phyloP scores from a whole-genome alignment of 2,888 invertebrate species.

The Catocala sponsa region DNA sequence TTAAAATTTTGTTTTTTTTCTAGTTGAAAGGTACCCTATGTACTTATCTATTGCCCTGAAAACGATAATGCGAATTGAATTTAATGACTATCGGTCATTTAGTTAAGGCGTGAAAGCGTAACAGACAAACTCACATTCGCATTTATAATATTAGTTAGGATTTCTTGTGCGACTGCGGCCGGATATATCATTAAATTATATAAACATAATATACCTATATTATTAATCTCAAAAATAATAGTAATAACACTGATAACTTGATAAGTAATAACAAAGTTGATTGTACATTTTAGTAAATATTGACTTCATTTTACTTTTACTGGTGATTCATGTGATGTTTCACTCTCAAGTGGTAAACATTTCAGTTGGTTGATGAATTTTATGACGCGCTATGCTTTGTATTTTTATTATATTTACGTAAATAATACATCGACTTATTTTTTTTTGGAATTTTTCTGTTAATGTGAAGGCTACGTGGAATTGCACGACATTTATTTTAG shows the following conservation, averaged over 20 bases:
- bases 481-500: too few species aligned
- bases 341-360: conserved; percentile 36
- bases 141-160: too few species aligned
- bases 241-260: too few species aligned
- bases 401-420: conserved; percentile 11
- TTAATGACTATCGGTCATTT: too few species aligned
- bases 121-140: too few species aligned
- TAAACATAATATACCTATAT: background rate
- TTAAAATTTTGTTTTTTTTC: too few species aligned
- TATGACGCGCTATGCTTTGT: conserved; percentile 2
- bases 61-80: background rate
- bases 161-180: background rate
- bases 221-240: too few species aligned
- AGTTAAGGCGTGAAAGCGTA: too few species aligned
- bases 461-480: background rate
- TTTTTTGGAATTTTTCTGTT: conserved; percentile 3
- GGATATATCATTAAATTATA: conserved; percentile 3
- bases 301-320: conserved; percentile 37
- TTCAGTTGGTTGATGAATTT: conserved; percentile 17
- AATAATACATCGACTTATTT: conserved; percentile 11
- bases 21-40: too few species aligned
- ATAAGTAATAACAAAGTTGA: background rate
- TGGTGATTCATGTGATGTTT: conserved; percentile 35
- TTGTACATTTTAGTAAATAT: conserved; percentile 44
- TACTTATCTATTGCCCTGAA: background rate